phyloP scores from a whole-genome alignment of 2,113 vertebrate species.

The Lycaon pictus region DNA sequence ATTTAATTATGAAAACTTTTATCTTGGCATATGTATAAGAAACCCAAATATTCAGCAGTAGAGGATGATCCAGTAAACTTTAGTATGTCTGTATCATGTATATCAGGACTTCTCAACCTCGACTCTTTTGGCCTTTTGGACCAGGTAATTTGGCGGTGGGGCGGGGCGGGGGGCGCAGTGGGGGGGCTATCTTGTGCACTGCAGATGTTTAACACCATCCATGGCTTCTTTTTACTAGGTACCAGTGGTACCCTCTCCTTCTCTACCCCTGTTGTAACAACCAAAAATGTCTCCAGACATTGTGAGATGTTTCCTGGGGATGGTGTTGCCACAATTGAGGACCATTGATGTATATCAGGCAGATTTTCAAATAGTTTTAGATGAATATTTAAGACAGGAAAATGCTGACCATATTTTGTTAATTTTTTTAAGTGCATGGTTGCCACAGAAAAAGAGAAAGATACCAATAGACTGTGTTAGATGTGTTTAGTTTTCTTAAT shows the following conservation, averaged over 20 bases:
- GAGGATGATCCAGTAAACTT: not conserved
- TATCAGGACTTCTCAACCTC: not conserved
- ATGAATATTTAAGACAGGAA: not conserved
- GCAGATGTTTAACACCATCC: not conserved
- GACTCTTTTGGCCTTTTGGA: not conserved
- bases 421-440: not conserved
- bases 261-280: not conserved
- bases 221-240: not conserved
- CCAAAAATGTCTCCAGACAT: not conserved
- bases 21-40: not conserved
- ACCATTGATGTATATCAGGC: not conserved
- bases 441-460: not conserved
- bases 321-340: not conserved
- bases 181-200: too few species aligned
- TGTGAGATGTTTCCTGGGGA: not conserved
- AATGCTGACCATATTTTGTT: not conserved
- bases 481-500: not conserved
- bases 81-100: not conserved
- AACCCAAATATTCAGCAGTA: not conserved
- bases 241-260: not conserved
- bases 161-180: fast-evolving
- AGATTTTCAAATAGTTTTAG: not conserved
- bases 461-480: not conserved
- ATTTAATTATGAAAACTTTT: conserved; percentile 32
- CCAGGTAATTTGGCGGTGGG: not conserved